Evolutionary conservation across 2,888 invertebrate species (phyloP).

Genomic region (Pachliopta kotzebuea): DNA sequence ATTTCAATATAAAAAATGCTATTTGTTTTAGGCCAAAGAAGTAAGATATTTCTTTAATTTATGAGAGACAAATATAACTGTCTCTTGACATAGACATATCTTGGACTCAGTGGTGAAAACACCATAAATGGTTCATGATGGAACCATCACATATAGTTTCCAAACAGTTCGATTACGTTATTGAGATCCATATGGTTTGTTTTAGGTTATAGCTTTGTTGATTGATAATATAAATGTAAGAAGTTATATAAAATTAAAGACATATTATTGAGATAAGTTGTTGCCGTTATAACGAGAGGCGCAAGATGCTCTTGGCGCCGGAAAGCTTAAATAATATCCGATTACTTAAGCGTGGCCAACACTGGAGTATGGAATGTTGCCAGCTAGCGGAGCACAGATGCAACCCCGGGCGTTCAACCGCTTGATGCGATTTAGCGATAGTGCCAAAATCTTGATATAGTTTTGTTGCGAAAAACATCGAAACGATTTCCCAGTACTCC

Average conservation of each 20-base stretch:
- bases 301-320: conserved; percentile 19
- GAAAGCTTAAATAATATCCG: conserved; percentile 25
- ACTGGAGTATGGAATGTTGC: conserved; percentile 28
- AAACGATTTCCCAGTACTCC: conserved; percentile 10
- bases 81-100: too few relatives aligned
- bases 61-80: too few relatives aligned
- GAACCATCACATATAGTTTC: too few relatives aligned
- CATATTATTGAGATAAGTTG: conserved; percentile 9
- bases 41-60: too few relatives aligned
- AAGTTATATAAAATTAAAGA: not conserved
- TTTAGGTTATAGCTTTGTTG: too few relatives aligned
- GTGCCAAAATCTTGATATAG: conserved; percentile 27
- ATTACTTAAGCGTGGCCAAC: conserved; percentile 29
- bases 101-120: too few relatives aligned
- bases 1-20: not conserved
- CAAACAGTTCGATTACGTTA: too few relatives aligned
- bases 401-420: conserved; percentile 28
- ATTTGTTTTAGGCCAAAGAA: too few relatives aligned
- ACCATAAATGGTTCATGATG: too few relatives aligned
- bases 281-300: not conserved
- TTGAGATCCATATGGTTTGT: too few relatives aligned
- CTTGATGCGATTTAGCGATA: conserved; percentile 27
- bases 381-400: conserved; percentile 25
- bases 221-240: not conserved
- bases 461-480: conserved; percentile 6